These are phyloP conservation scores for Pammene aurita DNA, from an alignment of 2,888 invertebrate species.

Conservation along the genomic window DNA sequence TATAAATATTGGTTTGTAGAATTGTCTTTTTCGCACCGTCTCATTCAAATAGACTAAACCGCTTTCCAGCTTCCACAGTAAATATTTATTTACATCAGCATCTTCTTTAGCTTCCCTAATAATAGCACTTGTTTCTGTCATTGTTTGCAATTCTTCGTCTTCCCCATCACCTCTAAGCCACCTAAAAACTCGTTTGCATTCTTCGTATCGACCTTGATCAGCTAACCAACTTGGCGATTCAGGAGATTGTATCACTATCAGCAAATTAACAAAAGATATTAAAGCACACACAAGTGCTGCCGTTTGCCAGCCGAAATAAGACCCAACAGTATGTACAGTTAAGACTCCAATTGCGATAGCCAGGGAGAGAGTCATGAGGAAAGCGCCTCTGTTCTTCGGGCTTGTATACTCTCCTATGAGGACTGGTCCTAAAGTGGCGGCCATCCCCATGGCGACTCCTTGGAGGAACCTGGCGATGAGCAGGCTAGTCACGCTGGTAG, in stretches of 20 bases:
- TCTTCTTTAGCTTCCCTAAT: slow-evolving; percentile 54
- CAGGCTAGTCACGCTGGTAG: slow-evolving; percentile 61
- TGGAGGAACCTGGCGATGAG: slow-evolving; percentile 65
- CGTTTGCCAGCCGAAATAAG: slow-evolving; percentile 78
- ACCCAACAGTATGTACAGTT: slow-evolving; percentile 83
- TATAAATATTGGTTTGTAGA: slow-evolving; percentile 65
- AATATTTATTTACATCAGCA: slow-evolving; percentile 49
- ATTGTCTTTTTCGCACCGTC: slow-evolving; percentile 61
- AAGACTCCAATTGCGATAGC: slow-evolving; percentile 83
- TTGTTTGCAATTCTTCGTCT: slow-evolving; percentile 64
- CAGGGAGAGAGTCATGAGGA: slow-evolving; percentile 81
- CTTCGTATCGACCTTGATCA: slow-evolving; percentile 75
- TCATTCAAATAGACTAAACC: slow-evolving; percentile 53
- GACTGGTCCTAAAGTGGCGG: slow-evolving; percentile 73
- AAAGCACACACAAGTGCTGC: slow-evolving; percentile 74
- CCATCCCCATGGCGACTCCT: slow-evolving; percentile 80
- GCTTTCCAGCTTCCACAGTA: slow-evolving; percentile 50
- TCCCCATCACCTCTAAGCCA: slow-evolving; percentile 78
- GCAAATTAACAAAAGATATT: slow-evolving; percentile 70
- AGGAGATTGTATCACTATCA: slow-evolving; percentile 66
- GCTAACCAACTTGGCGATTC: slow-evolving; percentile 86
- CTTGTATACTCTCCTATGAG: slow-evolving; percentile 81
- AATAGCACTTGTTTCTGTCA: slow-evolving; percentile 61
- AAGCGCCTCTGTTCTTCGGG: slow-evolving; percentile 82
- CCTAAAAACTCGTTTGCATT: slow-evolving; percentile 78